These are phyloP conservation scores for Smutsia gigantea DNA, from an alignment of 2,797 vertebrate species.

Conservation along the genomic window DNA sequence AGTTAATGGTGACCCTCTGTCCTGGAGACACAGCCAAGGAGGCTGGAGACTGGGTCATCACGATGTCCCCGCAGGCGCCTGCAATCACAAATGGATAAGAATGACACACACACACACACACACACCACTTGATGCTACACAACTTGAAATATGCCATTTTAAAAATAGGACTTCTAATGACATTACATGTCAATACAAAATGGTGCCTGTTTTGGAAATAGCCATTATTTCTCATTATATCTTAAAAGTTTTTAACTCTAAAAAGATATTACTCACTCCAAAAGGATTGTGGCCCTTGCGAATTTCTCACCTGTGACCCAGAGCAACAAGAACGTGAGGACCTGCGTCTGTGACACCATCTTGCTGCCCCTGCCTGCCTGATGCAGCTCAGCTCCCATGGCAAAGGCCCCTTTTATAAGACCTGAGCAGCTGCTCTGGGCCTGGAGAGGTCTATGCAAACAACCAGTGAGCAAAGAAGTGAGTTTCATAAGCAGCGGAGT, in stretches of 20 bases:
- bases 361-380: too few species aligned
- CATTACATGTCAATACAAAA: too few species aligned
- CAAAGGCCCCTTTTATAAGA: neutral
- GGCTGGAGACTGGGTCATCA: neutral
- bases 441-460: neutral
- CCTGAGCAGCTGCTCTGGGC: too few species aligned
- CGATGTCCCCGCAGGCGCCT: neutral
- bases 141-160: neutral
- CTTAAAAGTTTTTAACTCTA: neutral
- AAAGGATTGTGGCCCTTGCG: neutral
- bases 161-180: neutral
- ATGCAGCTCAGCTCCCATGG: too few species aligned
- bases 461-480: neutral
- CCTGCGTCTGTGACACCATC: too few species aligned
- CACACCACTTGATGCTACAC: neutral
- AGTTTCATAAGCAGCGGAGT: neutral
- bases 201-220: neutral
- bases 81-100: neutral
- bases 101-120: too few species aligned
- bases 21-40: neutral
- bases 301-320: too few species aligned
- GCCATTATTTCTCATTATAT: neutral
- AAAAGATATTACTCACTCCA: neutral
- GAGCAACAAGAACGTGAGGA: too few species aligned
- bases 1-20: neutral